Evolutionary conservation across 2,888 invertebrate genomes (phyloP), one percentile per base, ranked within the genome.

Genomic region (Heliothis peltigera): DNA sequence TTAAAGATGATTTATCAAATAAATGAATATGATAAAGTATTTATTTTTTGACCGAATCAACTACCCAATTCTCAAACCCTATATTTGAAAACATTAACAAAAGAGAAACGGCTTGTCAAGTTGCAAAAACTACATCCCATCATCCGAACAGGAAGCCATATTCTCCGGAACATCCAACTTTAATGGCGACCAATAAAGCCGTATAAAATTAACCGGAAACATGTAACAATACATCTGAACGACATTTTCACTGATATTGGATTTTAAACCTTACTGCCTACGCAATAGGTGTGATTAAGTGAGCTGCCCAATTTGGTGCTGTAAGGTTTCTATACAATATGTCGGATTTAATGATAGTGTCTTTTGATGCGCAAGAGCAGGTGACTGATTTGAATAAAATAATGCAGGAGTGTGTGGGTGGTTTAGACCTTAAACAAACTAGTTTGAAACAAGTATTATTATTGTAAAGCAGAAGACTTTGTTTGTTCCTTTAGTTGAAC

Each of bases 181-280:
- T 63, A 64, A 72, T 44, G 46, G 44, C 21, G 10, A 15, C 43
- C 6, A 43, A 44, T 25, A 59, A 64, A 59, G 28, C 64, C 72
- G 25, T 72, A 70, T 60, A 56, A 58, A 72, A 70, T 62, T 47
- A 51, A 48, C 54, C 75, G 79, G 73, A 80, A 79, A 63, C 42
- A 4, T 49, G 44, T 43, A 44, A 70, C 69, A 78, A 70, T 79
- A 67, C 69, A 78, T 67, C 21, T 43, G 63, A 53, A 25, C 63
- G 62, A 77, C 65, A 75, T 75, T 67, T 53, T 15, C 46, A 54
- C 55, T 77, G 77, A 70, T 77, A 80, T 74, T 78, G 76, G 39
- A 71, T 71, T 57, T 47, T 57, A 79, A 67, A 77, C 77, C 78
- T 78, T 77, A 72, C 69, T 35, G n/a, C 77, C 84, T 54, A 81